Percentiles rank a stretch among this genome's conserved stretches.
Conservation (phyloP, 2,888 invertebrate species). For the Kryphioiulus occultus region DNA sequence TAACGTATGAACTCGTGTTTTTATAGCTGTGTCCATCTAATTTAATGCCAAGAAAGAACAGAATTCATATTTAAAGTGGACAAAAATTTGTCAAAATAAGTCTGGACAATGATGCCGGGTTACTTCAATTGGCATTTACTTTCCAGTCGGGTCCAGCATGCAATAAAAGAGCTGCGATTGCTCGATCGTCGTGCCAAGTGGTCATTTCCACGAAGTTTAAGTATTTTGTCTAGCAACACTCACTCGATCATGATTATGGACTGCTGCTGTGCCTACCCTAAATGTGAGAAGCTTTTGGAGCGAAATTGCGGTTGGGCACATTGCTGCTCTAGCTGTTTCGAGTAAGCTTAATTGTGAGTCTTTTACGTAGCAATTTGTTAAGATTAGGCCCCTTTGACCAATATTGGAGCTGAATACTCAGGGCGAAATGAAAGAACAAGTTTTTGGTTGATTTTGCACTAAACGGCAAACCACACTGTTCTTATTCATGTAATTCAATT, state of each 20-base stretch:
- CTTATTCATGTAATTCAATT: too few species aligned
- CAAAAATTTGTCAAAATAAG: not conserved
- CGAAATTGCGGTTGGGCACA: not conserved
- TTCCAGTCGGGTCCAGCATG: not conserved
- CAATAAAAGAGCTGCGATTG: not conserved
- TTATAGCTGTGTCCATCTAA: too few species aligned
- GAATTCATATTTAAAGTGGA: too few species aligned
- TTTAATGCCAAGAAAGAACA: too few species aligned
- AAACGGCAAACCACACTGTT: too few species aligned
- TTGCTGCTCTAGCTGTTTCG: not conserved
- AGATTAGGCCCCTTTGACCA: not conserved
- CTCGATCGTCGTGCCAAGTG: not conserved
- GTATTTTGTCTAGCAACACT: not conserved
- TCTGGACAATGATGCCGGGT: not conserved
- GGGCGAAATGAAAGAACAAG: not conserved
- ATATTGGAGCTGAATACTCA: not conserved
- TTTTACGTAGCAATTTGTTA: not conserved
- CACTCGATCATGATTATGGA: not conserved
- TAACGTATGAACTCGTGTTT: too few species aligned
- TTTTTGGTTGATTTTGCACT: too few species aligned
- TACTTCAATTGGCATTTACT: not conserved
- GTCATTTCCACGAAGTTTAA: constrained; percentile 12
- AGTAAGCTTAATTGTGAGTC: not conserved
- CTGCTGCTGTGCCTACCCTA: too few species aligned
- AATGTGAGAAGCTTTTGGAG: not conserved